Percentiles rank a stretch among this genome's conserved stretches.
Evolutionary conservation across 1,140 invertebrate genomes (phyloP).

Genomic region (Pseudomyrmex dendroicus): DNA sequence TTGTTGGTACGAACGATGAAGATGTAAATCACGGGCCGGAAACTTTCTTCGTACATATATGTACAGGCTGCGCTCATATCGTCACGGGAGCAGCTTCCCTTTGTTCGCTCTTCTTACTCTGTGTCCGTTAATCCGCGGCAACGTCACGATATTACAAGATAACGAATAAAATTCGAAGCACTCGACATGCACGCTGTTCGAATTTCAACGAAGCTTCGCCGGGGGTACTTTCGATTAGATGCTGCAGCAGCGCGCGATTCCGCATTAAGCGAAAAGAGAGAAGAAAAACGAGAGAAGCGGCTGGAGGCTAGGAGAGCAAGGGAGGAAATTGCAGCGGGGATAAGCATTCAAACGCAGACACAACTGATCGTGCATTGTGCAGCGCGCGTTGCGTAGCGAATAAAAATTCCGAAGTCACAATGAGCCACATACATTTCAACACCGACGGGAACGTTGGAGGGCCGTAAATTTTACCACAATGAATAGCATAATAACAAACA

Average conservation of each 20-base stretch:
- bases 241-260: not conserved
- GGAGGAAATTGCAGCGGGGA: slow-evolving; percentile 8
- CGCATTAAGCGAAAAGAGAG: slow-evolving; percentile 8
- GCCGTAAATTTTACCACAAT: slow-evolving; percentile 17
- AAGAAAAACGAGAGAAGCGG: not conserved
- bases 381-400: slow-evolving; percentile 5
- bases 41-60: not conserved
- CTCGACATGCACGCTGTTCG: slow-evolving; percentile 13
- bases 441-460: not conserved
- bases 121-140: not conserved
- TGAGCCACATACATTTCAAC: slow-evolving; percentile 10
- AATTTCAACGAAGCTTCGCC: slow-evolving; percentile 35
- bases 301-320: too few relatives aligned
- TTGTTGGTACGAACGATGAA: slow-evolving; percentile 53
- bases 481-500: slow-evolving; percentile 8
- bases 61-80: not conserved
- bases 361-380: slow-evolving; percentile 31
- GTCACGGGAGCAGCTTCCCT: not conserved
- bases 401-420: slow-evolving; percentile 36
- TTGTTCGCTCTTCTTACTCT: slow-evolving; percentile 9
- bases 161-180: slow-evolving; percentile 34
- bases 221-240: slow-evolving; percentile 28
- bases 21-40: not conserved
- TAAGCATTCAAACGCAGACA: slow-evolving; percentile 29
- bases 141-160: slow-evolving; percentile 6